Conservation (phyloP, 2,797 vertebrate genomes). For the Gallirallus australis region DNA sequence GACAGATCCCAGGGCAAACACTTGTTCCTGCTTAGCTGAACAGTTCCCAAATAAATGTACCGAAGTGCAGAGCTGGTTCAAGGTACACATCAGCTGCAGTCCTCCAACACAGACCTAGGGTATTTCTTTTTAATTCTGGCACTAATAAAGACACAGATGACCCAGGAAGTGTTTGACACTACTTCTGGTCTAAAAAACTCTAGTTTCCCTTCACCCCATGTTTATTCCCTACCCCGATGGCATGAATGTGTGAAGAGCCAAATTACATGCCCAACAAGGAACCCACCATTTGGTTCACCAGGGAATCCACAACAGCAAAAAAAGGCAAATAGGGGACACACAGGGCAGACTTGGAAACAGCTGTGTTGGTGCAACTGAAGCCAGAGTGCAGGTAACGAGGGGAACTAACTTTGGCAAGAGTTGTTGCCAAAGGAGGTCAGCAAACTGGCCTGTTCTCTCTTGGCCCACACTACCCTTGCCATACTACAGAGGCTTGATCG, state of each 20-base stretch:
- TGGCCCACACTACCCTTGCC: rapidly evolving
- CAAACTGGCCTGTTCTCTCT: not conserved
- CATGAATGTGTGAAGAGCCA: not conserved
- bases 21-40: not conserved
- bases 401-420: not conserved
- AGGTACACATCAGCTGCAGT: not conserved
- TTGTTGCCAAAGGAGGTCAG: not conserved
- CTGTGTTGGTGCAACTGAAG: not conserved
- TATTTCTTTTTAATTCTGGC: not conserved
- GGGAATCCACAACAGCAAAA: not conserved
- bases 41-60: not conserved
- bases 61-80: rapidly evolving
- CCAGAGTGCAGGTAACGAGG: not conserved
- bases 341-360: not conserved
- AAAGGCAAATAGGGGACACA: not conserved
- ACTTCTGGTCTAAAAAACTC: not conserved
- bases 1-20: not conserved
- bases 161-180: not conserved
- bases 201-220: not conserved
- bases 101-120: not conserved
- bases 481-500: rapidly evolving
- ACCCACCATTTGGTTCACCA: not conserved
- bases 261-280: not conserved
- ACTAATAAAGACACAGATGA: not conserved
- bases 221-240: not conserved